Evolutionary conservation across 2,113 vertebrate genomes (phyloP).

Genomic region (Uria lomvia): DNA sequence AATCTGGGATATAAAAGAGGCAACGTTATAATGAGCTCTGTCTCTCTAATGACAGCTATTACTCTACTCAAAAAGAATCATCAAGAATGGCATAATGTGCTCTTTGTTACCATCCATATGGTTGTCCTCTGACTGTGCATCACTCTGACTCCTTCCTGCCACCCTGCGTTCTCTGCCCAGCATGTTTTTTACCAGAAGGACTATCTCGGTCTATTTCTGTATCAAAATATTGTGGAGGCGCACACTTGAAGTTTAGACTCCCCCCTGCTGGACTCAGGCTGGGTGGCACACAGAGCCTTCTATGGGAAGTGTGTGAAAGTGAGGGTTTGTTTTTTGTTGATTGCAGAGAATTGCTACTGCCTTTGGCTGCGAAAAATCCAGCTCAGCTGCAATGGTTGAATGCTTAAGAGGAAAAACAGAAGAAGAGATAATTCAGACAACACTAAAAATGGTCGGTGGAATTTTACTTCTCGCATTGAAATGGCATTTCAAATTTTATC

Average conservation of each 20-base stretch:
- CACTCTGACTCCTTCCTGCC: not conserved
- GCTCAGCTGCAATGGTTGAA: conserved; percentile 15
- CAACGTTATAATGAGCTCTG: not conserved
- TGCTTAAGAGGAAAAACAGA: conserved; percentile 49
- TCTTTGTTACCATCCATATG: not conserved
- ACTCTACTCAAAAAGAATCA: not conserved
- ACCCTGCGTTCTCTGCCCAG: not conserved
- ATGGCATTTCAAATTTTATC: not conserved
- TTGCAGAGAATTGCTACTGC: not conserved
- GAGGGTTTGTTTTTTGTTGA: not conserved
- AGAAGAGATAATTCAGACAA: not conserved
- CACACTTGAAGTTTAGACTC: not conserved
- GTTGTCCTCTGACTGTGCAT: not conserved
- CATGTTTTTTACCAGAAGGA: not conserved
- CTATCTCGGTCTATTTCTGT: not conserved
- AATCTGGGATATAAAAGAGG: not conserved
- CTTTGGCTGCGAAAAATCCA: not conserved
- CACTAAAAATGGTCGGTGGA: not conserved
- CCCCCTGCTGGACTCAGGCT: not conserved
- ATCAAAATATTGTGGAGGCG: not conserved
- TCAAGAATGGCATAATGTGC: not conserved
- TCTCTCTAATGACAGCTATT: not conserved
- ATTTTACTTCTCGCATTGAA: not conserved
- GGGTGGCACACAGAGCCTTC: not conserved
- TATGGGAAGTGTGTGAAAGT: not conserved